These are phyloP conservation scores for Percopsis omiscomaycus DNA, from an alignment of 2,797 vertebrate species.

Conservation along the genomic window DNA sequence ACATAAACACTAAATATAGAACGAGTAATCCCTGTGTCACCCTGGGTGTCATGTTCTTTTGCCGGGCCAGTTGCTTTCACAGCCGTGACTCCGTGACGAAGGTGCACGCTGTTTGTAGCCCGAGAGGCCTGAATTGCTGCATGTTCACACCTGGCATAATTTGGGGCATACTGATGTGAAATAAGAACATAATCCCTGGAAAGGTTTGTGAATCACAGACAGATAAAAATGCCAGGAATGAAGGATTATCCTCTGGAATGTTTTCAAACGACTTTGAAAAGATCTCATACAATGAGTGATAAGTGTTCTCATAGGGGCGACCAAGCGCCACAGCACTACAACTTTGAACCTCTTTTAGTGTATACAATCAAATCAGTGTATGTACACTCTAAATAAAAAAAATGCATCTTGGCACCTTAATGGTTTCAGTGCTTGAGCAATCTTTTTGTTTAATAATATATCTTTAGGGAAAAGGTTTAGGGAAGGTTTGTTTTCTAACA, in stretches of 20 bases:
- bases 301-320: constrained; percentile 2
- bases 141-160: constrained; percentile 23
- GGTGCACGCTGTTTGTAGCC: constrained; percentile 24
- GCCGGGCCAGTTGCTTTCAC: constrained; percentile 62
- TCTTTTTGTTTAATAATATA: too few species aligned
- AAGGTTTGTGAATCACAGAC: constrained; percentile 24
- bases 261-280: constrained; percentile 7
- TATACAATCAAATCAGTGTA: constrained; percentile 10
- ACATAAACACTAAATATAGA: constrained; percentile 98
- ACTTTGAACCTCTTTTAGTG: constrained; percentile 2
- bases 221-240: background rate
- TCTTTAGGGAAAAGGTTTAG: too few species aligned
- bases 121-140: constrained; percentile 23
- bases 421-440: constrained; percentile 6
- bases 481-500: too few species aligned
- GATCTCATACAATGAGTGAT: background rate
- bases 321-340: background rate
- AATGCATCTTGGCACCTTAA: constrained; percentile 9
- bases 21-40: constrained; percentile 84
- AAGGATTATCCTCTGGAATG: constrained; percentile 24
- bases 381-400: constrained; percentile 26
- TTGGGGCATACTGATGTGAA: constrained; percentile 20
- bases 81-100: constrained; percentile 45
- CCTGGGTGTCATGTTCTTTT: constrained; percentile 79
- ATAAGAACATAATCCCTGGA: constrained; percentile 25